These are phyloP conservation scores for Melieria omissa DNA, from an alignment of 2,888 invertebrate species.

Conservation along the genomic window DNA sequence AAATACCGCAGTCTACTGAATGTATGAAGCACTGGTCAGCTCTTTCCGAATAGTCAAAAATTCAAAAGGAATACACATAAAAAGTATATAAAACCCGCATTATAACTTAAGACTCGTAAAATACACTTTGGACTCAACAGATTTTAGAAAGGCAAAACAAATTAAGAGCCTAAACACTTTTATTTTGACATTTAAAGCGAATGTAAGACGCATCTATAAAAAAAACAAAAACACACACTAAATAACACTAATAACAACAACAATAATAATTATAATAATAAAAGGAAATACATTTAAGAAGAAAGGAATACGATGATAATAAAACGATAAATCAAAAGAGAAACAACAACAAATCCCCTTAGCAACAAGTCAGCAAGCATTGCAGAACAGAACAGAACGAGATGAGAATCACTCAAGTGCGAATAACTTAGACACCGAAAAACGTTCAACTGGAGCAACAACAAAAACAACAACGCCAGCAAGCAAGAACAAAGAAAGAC, in stretches of 20 bases:
- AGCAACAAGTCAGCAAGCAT: neutral
- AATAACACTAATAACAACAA: constrained; percentile 24
- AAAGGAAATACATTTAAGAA: constrained; percentile 50
- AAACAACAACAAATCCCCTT: constrained; percentile 6
- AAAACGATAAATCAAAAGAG: constrained; percentile 28
- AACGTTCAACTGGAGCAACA: constrained; percentile 18
- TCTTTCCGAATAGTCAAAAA: constrained; percentile 6
- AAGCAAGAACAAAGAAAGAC: constrained; percentile 8
- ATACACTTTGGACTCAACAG: constrained; percentile 35
- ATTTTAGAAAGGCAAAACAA: constrained; percentile 32
- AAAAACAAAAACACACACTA: constrained; percentile 30
- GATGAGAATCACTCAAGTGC: too few species aligned
- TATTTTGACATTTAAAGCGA: constrained; percentile 16
- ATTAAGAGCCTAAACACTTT: neutral
- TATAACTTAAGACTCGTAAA: neutral
- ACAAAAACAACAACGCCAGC: constrained; percentile 11
- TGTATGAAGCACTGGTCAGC: neutral
- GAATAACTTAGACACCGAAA: neutral
- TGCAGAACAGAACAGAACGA: neutral
- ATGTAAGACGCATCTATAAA: constrained; percentile 38
- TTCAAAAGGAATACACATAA: neutral
- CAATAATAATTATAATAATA: constrained; percentile 30
- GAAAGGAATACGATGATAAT: constrained; percentile 53
- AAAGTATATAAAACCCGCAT: neutral
- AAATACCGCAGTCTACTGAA: constrained; percentile 1